phyloP scores from a whole-genome alignment of 2,113 vertebrate species.

The Junco hyemalis region DNA sequence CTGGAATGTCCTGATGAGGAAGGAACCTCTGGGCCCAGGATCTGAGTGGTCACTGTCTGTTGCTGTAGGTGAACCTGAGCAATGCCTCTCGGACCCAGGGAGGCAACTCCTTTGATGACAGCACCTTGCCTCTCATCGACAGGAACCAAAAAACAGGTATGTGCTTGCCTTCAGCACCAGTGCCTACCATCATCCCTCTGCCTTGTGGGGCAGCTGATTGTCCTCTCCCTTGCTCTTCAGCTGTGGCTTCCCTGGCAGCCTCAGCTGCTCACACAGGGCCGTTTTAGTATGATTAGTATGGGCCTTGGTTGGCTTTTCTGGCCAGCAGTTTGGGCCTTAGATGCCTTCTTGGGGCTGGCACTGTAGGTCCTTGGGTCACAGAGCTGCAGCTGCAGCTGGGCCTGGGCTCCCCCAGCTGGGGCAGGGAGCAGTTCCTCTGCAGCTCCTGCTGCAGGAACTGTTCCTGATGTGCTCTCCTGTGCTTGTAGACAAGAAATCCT shows the following conservation, averaged over 20 bases:
- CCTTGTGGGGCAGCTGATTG: not conserved
- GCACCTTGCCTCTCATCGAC: constrained; percentile 92
- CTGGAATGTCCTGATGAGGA: not conserved
- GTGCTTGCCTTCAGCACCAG: not conserved
- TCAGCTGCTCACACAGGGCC: not conserved
- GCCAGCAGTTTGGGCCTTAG: not conserved
- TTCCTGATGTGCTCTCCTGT: constrained; percentile 50
- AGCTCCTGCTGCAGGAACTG: not conserved
- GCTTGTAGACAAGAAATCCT: constrained; percentile 81
- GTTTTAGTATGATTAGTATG: fast-evolving
- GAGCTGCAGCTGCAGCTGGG: not conserved
- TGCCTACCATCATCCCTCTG: not conserved
- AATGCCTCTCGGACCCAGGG: constrained; percentile 80
- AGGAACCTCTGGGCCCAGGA: not conserved
- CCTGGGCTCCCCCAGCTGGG: not conserved
- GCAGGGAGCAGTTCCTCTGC: not conserved
- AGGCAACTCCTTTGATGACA: constrained; percentile 86
- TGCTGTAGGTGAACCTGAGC: constrained; percentile 79
- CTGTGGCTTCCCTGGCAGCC: not conserved
- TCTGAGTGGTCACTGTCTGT: not conserved
- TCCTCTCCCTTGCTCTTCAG: not conserved
- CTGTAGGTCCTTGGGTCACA: not conserved
- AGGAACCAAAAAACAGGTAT: constrained; percentile 81
- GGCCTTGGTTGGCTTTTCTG: not conserved
- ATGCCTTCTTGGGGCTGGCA: not conserved